phyloP scores from a whole-genome alignment of 2,888 invertebrate genomes.

The Euplexia lucipara region DNA sequence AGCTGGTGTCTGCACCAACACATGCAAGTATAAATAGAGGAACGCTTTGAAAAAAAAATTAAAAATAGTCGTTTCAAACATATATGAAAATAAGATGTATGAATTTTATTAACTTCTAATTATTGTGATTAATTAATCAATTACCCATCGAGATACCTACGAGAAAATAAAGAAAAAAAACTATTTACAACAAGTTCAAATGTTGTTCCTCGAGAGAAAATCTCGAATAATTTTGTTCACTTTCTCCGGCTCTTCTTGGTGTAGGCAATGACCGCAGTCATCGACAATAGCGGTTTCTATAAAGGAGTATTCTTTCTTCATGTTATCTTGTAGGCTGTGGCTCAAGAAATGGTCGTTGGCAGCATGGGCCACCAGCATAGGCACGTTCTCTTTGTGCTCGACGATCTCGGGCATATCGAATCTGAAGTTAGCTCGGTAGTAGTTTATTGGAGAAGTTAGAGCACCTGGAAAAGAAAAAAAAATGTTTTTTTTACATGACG shows the following conservation, averaged over 20 bases:
- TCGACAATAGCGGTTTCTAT: slow-evolving; percentile 85
- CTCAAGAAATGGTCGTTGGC: slow-evolving; percentile 83
- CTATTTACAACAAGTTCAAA: slow-evolving; percentile 58
- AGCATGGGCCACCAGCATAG: slow-evolving; percentile 85
- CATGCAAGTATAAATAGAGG: no score
- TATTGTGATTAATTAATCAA: no score
- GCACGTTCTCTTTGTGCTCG: slow-evolving; percentile 77
- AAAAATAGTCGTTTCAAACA: no score
- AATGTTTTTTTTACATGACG: no score
- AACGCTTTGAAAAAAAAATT: background rate
- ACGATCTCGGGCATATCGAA: slow-evolving; percentile 70
- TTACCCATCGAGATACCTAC: no score
- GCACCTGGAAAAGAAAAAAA: slow-evolving; percentile 81
- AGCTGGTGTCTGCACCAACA: no score
- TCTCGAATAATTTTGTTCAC: slow-evolving; percentile 88
- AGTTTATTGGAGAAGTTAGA: slow-evolving; percentile 90
- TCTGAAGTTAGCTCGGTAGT: slow-evolving; percentile 88
- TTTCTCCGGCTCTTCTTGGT: slow-evolving; percentile 89
- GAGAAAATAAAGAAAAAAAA: background rate
- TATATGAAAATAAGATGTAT: no score
- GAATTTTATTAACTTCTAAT: no score
- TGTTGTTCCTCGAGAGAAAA: slow-evolving; percentile 81
- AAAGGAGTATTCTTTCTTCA: slow-evolving; percentile 82
- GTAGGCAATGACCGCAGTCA: slow-evolving; percentile 88
- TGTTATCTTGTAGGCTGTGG: slow-evolving; percentile 70